phyloP scores from a whole-genome alignment of 2,888 invertebrate genomes.

The Nomada hirtipes region DNA sequence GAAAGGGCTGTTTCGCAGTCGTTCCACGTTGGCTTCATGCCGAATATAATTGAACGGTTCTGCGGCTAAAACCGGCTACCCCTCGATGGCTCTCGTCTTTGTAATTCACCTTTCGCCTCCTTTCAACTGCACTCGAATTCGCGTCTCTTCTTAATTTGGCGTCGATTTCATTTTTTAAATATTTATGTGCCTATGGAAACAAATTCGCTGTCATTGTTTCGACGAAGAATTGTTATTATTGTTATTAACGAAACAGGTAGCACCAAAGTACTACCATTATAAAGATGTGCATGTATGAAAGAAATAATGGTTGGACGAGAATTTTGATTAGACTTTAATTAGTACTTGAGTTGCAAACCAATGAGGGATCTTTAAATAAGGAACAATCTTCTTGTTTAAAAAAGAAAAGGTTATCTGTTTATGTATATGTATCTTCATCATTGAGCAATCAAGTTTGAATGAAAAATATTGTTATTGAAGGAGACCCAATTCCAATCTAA shows the following conservation, averaged over 20 bases:
- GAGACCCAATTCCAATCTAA: too few relatives aligned
- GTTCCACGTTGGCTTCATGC: background rate
- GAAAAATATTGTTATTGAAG: too few relatives aligned
- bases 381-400: too few relatives aligned
- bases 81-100: constrained; percentile 8
- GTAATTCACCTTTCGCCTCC: background rate
- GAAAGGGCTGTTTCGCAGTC: constrained; percentile 44
- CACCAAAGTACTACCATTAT: background rate
- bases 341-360: too few relatives aligned
- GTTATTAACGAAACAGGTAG: background rate
- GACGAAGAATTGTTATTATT: background rate
- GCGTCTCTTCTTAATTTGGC: background rate
- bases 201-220: background rate
- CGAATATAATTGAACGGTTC: constrained; percentile 40
- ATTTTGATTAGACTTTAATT: too few relatives aligned
- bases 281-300: too few relatives aligned
- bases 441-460: too few relatives aligned
- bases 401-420: too few relatives aligned
- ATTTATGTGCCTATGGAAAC: too few relatives aligned
- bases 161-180: background rate
- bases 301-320: too few relatives aligned
- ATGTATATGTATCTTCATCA: too few relatives aligned
- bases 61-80: background rate
- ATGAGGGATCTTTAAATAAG: too few relatives aligned
- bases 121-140: background rate